Conservation (phyloP, 2,797 vertebrate genomes). For the Myotis findleyi region DNA sequence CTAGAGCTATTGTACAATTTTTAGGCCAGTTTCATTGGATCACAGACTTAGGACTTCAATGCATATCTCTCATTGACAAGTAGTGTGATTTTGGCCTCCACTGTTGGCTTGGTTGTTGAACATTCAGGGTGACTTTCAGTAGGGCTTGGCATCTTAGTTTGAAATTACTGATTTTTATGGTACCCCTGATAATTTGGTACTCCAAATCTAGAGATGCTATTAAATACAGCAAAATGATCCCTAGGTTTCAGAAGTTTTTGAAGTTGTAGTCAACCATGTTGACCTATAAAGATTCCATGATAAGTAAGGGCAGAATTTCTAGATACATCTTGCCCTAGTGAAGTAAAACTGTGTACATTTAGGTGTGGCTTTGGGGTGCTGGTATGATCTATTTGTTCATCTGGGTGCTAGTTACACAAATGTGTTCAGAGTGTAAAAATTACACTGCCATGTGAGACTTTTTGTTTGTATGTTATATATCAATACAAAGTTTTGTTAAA, state of each 20-base stretch:
- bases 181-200: background rate
- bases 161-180: constrained; percentile 32
- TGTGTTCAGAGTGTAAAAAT: background rate
- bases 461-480: background rate
- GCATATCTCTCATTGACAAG: background rate
- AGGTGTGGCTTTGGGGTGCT: background rate
- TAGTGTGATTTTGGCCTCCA: background rate
- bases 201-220: background rate
- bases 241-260: background rate
- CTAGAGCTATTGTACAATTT: background rate
- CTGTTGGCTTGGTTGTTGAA: background rate
- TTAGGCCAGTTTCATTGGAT: background rate
- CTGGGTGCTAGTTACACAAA: background rate
- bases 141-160: background rate
- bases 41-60: background rate
- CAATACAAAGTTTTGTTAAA: background rate
- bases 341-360: background rate
- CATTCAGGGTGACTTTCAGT: background rate
- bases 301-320: constrained; percentile 2
- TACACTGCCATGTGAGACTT: background rate
- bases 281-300: background rate
- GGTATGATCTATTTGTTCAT: background rate
- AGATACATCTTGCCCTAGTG: background rate
- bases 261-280: background rate
- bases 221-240: background rate